These are phyloP conservation scores for Erannis defoliaria DNA, from an alignment of 2,888 invertebrate genomes.

Conservation along the genomic window DNA sequence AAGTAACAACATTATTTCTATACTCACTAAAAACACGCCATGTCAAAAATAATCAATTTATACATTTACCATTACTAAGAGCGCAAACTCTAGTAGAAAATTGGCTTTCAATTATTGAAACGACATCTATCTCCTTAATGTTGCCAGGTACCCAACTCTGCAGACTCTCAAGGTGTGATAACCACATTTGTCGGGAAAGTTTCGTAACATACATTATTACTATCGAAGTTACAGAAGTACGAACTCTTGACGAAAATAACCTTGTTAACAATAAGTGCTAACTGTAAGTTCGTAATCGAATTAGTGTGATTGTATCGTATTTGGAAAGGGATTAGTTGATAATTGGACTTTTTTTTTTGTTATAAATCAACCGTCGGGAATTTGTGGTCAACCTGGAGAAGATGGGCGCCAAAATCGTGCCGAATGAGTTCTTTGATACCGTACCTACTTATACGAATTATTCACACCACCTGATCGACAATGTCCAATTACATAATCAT, in stretches of 20 bases:
- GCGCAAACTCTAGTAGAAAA: too few relatives aligned
- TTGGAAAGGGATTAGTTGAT: background rate
- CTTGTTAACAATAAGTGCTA: conserved; percentile 24
- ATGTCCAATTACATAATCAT: too few relatives aligned
- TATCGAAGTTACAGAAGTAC: conserved; percentile 17
- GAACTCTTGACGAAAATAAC: conserved; percentile 23
- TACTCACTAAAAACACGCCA: too few relatives aligned
- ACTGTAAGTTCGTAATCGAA: conserved; percentile 19
- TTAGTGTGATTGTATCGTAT: conserved; percentile 16
- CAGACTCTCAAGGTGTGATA: conserved; percentile 17
- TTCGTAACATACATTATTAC: conserved; percentile 20
- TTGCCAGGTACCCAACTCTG: background rate
- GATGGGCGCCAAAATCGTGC: too few relatives aligned
- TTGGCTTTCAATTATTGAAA: conserved; percentile 7
- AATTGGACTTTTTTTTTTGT: background rate
- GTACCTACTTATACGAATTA: too few relatives aligned
- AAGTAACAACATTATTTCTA: too few relatives aligned
- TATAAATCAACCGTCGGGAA: too few relatives aligned
- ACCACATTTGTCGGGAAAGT: conserved; percentile 27
- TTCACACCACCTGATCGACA: too few relatives aligned
- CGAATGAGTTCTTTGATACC: too few relatives aligned
- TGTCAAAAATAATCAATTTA: too few relatives aligned
- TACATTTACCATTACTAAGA: too few relatives aligned
- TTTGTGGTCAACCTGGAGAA: too few relatives aligned
- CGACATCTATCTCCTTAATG: conserved; percentile 7